Percentiles rank a stretch among this genome's conserved stretches.
Conservation (phyloP, 92 coral and sea anemone species). For the Umimayanthus kanabou region DNA sequence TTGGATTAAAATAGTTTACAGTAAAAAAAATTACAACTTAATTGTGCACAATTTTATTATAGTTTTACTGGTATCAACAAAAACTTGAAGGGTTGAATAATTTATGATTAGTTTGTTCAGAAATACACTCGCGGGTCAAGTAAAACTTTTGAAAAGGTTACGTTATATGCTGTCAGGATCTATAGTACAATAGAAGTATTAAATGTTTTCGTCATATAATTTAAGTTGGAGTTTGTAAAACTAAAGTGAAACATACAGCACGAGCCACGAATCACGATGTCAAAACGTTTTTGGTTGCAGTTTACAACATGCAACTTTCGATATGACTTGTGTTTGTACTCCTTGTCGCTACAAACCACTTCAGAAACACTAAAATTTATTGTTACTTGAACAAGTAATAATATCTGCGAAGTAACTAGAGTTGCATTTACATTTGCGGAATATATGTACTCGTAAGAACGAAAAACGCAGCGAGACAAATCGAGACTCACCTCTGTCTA, state of each 20-base stretch:
- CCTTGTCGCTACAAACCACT: background rate
- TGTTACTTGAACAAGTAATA: background rate
- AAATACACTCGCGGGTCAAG: no score
- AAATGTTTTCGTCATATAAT: no score
- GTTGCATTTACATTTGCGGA: background rate
- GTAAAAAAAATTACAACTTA: no score
- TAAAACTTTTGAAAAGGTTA: no score
- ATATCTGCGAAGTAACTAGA: background rate
- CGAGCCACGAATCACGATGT: background rate
- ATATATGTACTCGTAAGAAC: background rate
- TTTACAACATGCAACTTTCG: background rate
- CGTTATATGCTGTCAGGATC: no score
- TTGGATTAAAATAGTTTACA: no score
- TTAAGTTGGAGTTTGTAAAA: no score
- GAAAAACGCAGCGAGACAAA: background rate
- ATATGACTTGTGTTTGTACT: background rate
- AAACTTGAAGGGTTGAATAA: no score
- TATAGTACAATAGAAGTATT: no score
- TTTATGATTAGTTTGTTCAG: no score
- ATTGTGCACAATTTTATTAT: no score
- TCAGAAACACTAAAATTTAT: background rate
- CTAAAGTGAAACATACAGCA: slow-evolving; percentile 5
- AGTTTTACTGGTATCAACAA: no score
- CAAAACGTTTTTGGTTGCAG: slow-evolving; percentile 20
- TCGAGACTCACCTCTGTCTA: slow-evolving; percentile 46